Conservation (phyloP, 2,888 invertebrate genomes). For the Ceramica pisi region DNA sequence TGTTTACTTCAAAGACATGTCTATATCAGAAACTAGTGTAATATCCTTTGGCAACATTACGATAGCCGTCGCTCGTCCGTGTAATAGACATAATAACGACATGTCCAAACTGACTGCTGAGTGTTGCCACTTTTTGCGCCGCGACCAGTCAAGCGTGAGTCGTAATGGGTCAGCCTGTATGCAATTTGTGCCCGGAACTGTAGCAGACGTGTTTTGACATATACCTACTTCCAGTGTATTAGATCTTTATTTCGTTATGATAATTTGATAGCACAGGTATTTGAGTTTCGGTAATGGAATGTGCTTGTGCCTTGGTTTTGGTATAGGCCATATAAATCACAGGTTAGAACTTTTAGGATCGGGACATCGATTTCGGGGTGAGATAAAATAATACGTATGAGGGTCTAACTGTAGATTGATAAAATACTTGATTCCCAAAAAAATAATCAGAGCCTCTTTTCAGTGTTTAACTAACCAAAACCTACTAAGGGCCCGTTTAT, state of each 20-base stretch:
- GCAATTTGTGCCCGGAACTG: constrained; percentile 58
- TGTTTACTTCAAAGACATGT: constrained; percentile 13
- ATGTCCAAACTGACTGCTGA: constrained; percentile 62
- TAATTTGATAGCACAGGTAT: background rate
- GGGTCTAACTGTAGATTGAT: too few species aligned
- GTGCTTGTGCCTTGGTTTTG: background rate
- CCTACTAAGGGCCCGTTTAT: constrained; percentile 2
- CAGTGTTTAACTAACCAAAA: background rate
- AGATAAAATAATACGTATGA: too few species aligned
- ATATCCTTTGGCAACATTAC: constrained; percentile 52
- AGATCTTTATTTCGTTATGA: background rate
- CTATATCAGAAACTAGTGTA: constrained; percentile 40
- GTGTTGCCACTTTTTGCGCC: constrained; percentile 55
- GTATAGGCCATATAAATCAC: too few species aligned
- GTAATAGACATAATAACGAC: constrained; percentile 60
- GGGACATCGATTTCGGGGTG: too few species aligned
- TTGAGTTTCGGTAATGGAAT: too few species aligned
- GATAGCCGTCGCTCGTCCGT: constrained; percentile 54
- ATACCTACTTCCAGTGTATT: constrained; percentile 44
- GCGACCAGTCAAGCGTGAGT: constrained; percentile 51
- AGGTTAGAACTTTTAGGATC: too few species aligned
- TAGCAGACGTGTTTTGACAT: constrained; percentile 47
- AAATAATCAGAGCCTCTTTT: background rate
- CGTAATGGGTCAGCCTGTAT: constrained; percentile 58
- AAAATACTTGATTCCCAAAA: background rate